Evolutionary conservation across 2,888 invertebrate genomes (phyloP).

Genomic region (Congeria kusceri): DNA sequence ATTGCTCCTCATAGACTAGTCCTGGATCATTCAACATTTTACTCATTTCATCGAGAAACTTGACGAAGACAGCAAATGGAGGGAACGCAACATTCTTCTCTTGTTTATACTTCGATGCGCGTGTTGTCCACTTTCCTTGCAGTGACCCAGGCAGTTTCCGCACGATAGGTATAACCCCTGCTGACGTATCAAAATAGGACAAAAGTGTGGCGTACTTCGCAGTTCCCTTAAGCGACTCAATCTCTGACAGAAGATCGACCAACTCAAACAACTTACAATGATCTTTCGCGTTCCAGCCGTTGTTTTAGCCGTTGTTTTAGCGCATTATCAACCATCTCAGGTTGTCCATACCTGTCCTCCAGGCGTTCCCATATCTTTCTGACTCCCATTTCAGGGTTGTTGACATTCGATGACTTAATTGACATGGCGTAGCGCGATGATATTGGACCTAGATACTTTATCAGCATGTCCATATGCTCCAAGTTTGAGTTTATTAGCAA

Average conservation of each 20-base stretch:
- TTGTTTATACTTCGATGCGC: slow-evolving; percentile 26
- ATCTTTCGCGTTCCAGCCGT: slow-evolving; percentile 23
- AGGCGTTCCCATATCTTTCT: slow-evolving; percentile 37
- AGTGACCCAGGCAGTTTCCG: slow-evolving; percentile 38
- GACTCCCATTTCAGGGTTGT: slow-evolving; percentile 11
- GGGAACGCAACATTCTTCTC: slow-evolving; percentile 21
- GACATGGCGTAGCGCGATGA: slow-evolving; percentile 44
- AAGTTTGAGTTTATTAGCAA: not conserved
- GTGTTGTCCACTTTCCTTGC: slow-evolving; percentile 32
- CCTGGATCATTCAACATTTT: slow-evolving; percentile 33
- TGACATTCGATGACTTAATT: slow-evolving; percentile 17
- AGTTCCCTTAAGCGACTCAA: slow-evolving; percentile 35
- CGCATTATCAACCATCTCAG: slow-evolving; percentile 34
- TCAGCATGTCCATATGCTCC: slow-evolving; percentile 32
- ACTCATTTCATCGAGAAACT: slow-evolving; percentile 28
- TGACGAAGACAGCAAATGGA: slow-evolving; percentile 23
- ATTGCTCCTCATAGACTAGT: slow-evolving; percentile 15
- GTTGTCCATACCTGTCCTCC: slow-evolving; percentile 36
- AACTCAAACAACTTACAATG: slow-evolving; percentile 32
- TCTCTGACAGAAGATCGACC: slow-evolving; percentile 37
- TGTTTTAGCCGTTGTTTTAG: too few species aligned
- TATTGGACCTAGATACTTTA: slow-evolving; percentile 50
- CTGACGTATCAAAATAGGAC: slow-evolving; percentile 52
- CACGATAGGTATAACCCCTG: slow-evolving; percentile 51
- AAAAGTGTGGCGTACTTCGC: slow-evolving; percentile 15